Evolutionary conservation across 2,797 vertebrate species (phyloP), one percentile per base, ranked within the genome.

Genomic region (Hyperoplus lanceolatus): DNA sequence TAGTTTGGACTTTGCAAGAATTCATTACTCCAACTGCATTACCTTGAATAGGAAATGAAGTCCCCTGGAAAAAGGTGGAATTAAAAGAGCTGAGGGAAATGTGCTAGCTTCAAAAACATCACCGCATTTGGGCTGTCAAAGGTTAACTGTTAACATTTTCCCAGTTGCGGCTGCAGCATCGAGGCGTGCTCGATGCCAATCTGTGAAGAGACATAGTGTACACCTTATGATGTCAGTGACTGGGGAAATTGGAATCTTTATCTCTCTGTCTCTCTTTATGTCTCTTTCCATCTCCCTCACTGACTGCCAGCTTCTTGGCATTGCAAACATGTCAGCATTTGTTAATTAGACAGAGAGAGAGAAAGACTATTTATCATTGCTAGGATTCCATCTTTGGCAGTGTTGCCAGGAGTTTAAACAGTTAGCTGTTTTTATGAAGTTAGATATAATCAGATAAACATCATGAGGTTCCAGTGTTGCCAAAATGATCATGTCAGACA

Each of bases 241-340:
- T 84, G 88, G 90, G 90, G 92, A 95, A 95, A 95, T 95, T 94
- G 92, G 89, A 94, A 91, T 92, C 77, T 92, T 93, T 95, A 93
- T 95, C 94, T 93, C 73, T 51, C 46, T 15, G 73, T 69, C 61
- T 68, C 66, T 82, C 64, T 76, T 43, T 77, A 81, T 90, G 81
- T 89, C 79, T 78, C 61, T 54, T 36, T 65, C 48, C 81, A 70
- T 65, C 79, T 77, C 54, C 55, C 69, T 64, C 39, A 39, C 73
- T 63, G 79, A 73, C 81, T 80, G 83, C 69, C 84, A 88, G 73
- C 66, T 83, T 88, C 45, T 81, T 85, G 74, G 75, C 64, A 79
- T 90, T 80, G 77, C 70, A 85, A 86, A 84, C 81, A 90, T 82
- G 75, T 84, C 83, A 74, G 29, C 36, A 70, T 88, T 93, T 91